Base-by-base conservation (phyloP, 2,113 vertebrate genomes). In the Egretta garzetta region DNA sequence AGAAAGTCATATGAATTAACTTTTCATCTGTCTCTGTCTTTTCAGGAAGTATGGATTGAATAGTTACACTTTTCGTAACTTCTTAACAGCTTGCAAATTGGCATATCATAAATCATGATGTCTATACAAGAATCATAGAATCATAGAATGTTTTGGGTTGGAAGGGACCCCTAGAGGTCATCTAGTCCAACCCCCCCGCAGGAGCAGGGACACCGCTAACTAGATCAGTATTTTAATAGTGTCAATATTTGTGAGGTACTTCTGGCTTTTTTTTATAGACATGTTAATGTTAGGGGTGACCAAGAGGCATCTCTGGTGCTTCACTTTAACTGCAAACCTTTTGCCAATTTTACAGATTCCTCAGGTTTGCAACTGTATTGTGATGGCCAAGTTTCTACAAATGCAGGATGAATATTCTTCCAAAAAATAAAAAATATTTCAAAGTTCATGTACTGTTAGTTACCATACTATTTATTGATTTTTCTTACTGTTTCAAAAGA, bases 51-150 rank as follows among this genome's bases (percentile, higher is more conserved):
- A 62, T 32, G 26, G 41, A 9, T 41, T 80, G 10, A 58, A 28
- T 6, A 92, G n/a, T 63, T 87, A 45, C 0, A 14, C 2, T 52
- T 70, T 76, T n/a, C 49, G 56, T 47, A 81, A 26, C 35, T 59
- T 73, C 43, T 60, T 37, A 77, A 45, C 81, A 68, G 4, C 7
- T 77, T 90, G 14, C 14, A 87, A 52, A 73, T 28, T 66, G 43
- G 28, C 26, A 20, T 58, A 62, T 49, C 12, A 14, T 52, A 60
- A 87, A 84, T 14, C 39, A 47, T 27, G 63, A 68, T 28, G 7
- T 33, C 32, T 63, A 7, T 63, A 18, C 1, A 3, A 49, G 7
- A n/a, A n/a, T n/a, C n/a, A n/a, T n/a, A n/a, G n/a, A n/a, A n/a
- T n/a, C n/a, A n/a, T n/a, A n/a, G n/a, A n/a, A n/a, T n/a, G n/a